A percentile compares a stretch with the other conserved stretches of the same genome.
These are phyloP conservation scores for Heliothis subflexa DNA, from an alignment of 1,140 invertebrate genomes.

Conservation along the genomic window DNA sequence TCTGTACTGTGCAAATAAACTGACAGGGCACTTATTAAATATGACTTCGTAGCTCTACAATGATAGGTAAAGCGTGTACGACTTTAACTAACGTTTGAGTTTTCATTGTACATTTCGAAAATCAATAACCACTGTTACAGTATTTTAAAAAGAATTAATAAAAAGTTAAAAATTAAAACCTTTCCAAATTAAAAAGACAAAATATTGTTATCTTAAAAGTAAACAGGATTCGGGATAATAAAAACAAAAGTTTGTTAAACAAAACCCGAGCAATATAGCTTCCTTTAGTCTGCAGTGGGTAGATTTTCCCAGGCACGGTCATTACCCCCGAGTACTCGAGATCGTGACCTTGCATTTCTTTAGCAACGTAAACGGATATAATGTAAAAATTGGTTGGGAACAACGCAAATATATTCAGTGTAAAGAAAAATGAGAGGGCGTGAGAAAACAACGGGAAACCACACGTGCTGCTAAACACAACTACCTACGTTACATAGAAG, in stretches of 20 bases:
- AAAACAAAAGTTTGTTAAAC: slow-evolving; percentile 3
- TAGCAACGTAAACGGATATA: slow-evolving; percentile 24
- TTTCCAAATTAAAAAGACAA: neutral
- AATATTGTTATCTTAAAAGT: slow-evolving; percentile 5
- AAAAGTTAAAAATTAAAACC: neutral
- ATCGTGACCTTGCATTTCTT: slow-evolving; percentile 46
- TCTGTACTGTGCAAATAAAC: too few species aligned
- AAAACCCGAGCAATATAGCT: slow-evolving; percentile 15
- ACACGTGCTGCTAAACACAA: neutral
- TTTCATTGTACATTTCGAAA: too few species aligned
- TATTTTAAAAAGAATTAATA: too few species aligned
- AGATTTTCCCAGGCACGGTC: slow-evolving; percentile 11
- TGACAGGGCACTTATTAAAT: too few species aligned
- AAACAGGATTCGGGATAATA: neutral
- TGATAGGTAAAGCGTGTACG: too few species aligned
- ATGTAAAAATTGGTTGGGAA: slow-evolving; percentile 24
- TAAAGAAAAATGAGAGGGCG: slow-evolving; percentile 2
- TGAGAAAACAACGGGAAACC: slow-evolving; percentile 6
- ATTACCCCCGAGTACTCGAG: slow-evolving; percentile 27
- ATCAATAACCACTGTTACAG: too few species aligned
- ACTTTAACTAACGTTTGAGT: too few species aligned
- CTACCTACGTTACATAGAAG: neutral
- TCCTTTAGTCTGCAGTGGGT: neutral
- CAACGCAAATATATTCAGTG: slow-evolving; percentile 1
- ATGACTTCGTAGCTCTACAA: too few species aligned